Conservation (phyloP, 2,113 vertebrate genomes). For the Antechinus stuartii region DNA sequence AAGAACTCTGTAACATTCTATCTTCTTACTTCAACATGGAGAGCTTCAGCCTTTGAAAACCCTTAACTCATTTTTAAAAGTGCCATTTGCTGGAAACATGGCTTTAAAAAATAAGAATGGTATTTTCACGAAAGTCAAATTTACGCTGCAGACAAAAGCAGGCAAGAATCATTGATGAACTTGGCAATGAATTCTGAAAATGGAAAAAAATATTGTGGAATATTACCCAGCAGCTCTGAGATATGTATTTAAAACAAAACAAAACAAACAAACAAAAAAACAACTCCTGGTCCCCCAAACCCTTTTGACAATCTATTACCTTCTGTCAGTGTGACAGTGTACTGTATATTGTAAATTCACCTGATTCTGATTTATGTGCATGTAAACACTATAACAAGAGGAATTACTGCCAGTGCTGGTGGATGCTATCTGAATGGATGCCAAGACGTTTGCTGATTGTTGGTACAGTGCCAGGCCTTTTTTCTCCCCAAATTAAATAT, state of each 20-base stretch:
- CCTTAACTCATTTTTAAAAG: conserved; percentile 48
- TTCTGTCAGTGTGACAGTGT: conserved; percentile 48
- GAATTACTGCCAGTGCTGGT: conserved; percentile 62
- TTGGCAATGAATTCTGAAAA: conserved; percentile 30
- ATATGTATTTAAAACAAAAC: not conserved
- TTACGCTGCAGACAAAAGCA: conserved; percentile 31
- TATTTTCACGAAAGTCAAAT: conserved; percentile 43
- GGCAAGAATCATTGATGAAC: conserved; percentile 38
- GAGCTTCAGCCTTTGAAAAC: conserved; percentile 25
- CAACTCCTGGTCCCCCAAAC: not conserved
- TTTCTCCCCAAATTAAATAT: conserved; percentile 41
- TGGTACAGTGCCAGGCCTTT: conserved; percentile 42
- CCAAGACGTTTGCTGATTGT: conserved; percentile 67
- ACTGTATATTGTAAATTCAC: conserved; percentile 36
- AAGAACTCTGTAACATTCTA: not conserved
- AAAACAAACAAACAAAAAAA: not conserved
- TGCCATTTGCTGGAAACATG: not conserved
- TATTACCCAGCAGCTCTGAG: not conserved
- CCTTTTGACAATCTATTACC: not conserved
- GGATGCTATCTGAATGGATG: conserved; percentile 52
- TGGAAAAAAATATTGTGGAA: not conserved
- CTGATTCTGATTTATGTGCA: conserved; percentile 61
- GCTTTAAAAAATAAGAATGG: not conserved
- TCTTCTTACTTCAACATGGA: not conserved
- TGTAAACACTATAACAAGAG: conserved; percentile 67